Base-by-base conservation (phyloP, 2,797 vertebrate genomes). In the Acrossocheilus wenchowensis region DNA sequence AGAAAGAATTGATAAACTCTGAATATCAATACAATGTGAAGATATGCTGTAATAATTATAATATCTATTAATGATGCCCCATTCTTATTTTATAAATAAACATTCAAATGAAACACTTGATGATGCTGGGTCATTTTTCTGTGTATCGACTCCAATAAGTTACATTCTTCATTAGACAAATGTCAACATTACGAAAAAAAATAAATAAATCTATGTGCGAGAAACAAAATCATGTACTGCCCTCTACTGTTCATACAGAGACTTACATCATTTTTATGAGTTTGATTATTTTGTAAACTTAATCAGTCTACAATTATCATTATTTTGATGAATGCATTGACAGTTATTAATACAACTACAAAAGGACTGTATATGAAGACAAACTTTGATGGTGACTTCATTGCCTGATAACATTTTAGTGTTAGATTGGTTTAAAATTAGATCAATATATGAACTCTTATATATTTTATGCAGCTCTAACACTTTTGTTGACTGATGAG, bases 41-140 rank as follows among this genome's bases (percentile, higher is more conserved):
- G 52, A 78, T 4, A 60, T 48, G 69, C 36, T 82, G 81, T 60
- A 82, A 82, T 71, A 17, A 21, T n/a, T 82, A 69, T 57, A 45
- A 74, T 87, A 14, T 77, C 36, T 68, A 60, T 64, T 81, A 36
- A 88, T 73, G 8, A 60, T 84, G 15, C 73, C 60, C 57, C 23
- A 68, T 36, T 82, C 54, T 81, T 74, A 72, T 88, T 85, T 88
- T 62, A 72, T 74, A 66, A 85, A 85, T 85, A 88, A 88, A 88
- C 73, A 82, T 78, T 82, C 1, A 54, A 71, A 78, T 71, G 43
- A 85, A 85, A 62, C 72, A 73, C 52, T 62, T 62, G 3, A 81
- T 77, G 1, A 57, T 21, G 39, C 15, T 41, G 26, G 26, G 62
- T 23, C 26, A 8, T 34, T 48, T 60, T 50, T 68, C 2, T 74